Evolutionary conservation across 2,113 vertebrate species (phyloP), one percentile per base, ranked within the genome.

Genomic region (Tachysurus fulvidraco): DNA sequence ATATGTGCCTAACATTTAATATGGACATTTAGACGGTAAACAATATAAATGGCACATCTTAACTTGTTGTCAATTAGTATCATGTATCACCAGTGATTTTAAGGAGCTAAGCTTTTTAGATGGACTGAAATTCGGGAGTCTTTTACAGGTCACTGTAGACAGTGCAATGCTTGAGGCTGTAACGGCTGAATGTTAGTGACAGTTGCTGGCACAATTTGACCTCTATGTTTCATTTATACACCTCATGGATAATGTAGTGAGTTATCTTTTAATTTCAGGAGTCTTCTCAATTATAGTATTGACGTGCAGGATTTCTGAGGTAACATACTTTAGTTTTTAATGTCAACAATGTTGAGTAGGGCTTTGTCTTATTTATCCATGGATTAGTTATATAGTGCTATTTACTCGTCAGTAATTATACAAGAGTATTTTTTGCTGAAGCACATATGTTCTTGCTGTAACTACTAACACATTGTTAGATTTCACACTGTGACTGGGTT

Each of bases 161-260:
- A 55, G 25, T 3, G 17, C 76, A 8, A 25, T n/a, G 54, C 6
- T 55, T 52, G 25, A 19, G 83, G 23, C 57, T 62, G 55, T 50
- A 28, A 59, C 16, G 9, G 44, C 36, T 50, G 46, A 60, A 74
- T 5, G 23, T 46, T 44, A 25, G 1, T 64, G 41, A 1, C 13
- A 2, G 25, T 13, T 59, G 23, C 30, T 85, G 23, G 54, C 78
- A 59, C 78, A 59, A 59, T 80, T 80, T 80, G 19, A 80, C 78
- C 78, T 59, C 19, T 5, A 12, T 80, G 78, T 59, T 80, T 59
- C 36, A 80, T 59, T 80, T 59, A 80, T 41, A 12, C 28, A 80
- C 54, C 55, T 80, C 55, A 59, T 59, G 30, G 54, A 80, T 80
- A 80, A 80, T 41, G 78, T 80, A 80, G 59, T 12, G 54, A 23